These are phyloP conservation scores for Mnemiopsis leidyi DNA, from an alignment of 37 sponge, comb jelly and placozoan species.

Conservation along the genomic window DNA sequence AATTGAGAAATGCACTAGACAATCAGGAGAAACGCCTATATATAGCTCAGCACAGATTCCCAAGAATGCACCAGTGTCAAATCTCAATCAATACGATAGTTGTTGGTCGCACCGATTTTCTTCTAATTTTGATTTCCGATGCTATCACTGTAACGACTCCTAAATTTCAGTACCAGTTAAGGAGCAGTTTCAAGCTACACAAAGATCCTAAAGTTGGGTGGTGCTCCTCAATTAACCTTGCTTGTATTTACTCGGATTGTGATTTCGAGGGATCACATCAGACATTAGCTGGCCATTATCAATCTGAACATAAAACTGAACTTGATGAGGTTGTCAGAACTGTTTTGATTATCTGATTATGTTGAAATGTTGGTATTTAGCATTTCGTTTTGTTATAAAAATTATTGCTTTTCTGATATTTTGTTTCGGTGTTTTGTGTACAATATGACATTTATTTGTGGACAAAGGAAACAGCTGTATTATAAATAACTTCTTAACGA, in stretches of 20 bases:
- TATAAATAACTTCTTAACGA: not conserved
- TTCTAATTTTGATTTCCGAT: too few relatives aligned
- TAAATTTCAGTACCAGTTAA: not conserved
- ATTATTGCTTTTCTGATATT: not conserved
- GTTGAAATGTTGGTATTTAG: not conserved
- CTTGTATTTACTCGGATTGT: not conserved
- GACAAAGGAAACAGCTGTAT: not conserved
- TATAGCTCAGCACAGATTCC: too few relatives aligned
- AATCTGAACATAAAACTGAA: not conserved
- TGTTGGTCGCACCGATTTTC: too few relatives aligned
- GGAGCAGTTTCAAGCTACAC: not conserved
- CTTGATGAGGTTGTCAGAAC: not conserved
- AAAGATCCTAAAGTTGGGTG: not conserved
- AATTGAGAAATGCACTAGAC: too few relatives aligned
- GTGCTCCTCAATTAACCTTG: not conserved
- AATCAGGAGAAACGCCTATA: too few relatives aligned
- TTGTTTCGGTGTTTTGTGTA: not conserved
- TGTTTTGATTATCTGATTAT: too few relatives aligned
- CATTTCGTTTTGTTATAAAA: not conserved
- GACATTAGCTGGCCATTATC: not conserved
- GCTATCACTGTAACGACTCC: too few relatives aligned
- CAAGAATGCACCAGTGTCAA: too few relatives aligned
- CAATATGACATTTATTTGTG: not conserved
- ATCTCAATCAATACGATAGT: too few relatives aligned
- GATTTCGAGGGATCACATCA: not conserved